These are phyloP conservation scores for Cygnus buccinator DNA, from an alignment of 2,113 vertebrate species.

Conservation along the genomic window DNA sequence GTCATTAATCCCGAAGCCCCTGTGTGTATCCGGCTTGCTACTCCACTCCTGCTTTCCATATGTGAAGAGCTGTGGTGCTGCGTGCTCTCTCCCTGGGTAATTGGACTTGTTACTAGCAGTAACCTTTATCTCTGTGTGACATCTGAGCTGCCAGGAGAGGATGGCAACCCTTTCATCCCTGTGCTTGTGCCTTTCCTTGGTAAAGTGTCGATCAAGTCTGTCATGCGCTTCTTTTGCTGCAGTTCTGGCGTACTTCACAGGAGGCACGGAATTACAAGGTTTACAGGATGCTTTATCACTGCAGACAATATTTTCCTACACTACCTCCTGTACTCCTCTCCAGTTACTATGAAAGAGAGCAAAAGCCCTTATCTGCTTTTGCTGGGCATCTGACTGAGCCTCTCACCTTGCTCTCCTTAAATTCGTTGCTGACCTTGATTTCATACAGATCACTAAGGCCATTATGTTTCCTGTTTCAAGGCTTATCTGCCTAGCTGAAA, in stretches of 20 bases:
- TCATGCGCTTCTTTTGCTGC: not conserved
- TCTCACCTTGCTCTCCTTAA: not conserved
- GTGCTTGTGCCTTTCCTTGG: not conserved
- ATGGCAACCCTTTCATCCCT: not conserved
- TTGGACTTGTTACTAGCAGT: not conserved
- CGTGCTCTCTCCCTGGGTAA: not conserved
- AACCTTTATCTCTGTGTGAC: not conserved
- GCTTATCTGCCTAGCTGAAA: not conserved
- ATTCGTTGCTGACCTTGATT: not conserved
- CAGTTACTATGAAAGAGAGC: not conserved
- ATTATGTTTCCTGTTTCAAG: not conserved
- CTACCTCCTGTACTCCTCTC: not conserved
- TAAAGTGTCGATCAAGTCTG: not conserved
- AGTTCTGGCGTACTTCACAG: not conserved
- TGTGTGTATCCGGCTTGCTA: not conserved
- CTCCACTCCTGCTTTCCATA: not conserved
- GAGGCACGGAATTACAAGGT: conserved; percentile 23
- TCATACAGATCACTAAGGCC: not conserved
- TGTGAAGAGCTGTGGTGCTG: not conserved
- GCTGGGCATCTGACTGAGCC: not conserved
- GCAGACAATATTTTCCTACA: conserved; percentile 11
- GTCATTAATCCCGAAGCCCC: not conserved
- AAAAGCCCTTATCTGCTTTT: not conserved
- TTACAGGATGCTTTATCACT: conserved; percentile 31
- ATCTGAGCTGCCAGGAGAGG: not conserved